Percentiles rank a stretch among this genome's conserved stretches.
Conservation (phyloP, 1,140 invertebrate genomes). For the Papilio aristodemus region DNA sequence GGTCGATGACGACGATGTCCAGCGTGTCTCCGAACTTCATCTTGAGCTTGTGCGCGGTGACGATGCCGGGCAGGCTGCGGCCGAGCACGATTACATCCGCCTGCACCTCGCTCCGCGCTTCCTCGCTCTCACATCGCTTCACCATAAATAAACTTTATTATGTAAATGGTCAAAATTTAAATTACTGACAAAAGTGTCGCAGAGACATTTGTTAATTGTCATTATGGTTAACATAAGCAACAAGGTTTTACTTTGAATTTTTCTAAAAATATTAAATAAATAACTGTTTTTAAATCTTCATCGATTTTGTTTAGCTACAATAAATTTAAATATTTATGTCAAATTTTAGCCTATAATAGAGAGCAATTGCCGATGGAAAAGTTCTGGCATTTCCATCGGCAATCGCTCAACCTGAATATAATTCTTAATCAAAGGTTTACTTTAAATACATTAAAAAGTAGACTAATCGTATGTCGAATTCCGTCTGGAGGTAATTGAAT, state of each 20-base stretch:
- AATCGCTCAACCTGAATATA: too few species aligned
- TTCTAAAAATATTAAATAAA: neutral
- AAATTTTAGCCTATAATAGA: too few species aligned
- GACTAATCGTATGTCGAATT: neutral
- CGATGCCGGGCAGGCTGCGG: conserved; percentile 70
- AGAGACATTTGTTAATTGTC: conserved; percentile 8
- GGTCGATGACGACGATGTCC: conserved; percentile 67
- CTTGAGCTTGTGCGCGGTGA: conserved; percentile 68
- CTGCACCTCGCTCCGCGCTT: conserved; percentile 41
- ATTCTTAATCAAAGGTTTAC: too few species aligned
- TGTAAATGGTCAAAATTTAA: neutral
- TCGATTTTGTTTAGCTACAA: too few species aligned
- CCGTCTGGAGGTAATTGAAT: neutral
- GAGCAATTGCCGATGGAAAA: too few species aligned
- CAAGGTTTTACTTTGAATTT: neutral
- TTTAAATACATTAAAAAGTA: neutral
- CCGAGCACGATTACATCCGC: conserved; percentile 72
- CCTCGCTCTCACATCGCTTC: conserved; percentile 15
- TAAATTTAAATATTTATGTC: too few species aligned
- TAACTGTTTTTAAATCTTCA: too few species aligned
- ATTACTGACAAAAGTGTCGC: neutral
- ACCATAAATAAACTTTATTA: conserved; percentile 24
- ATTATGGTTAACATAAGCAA: neutral
- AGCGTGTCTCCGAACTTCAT: conserved; percentile 68
- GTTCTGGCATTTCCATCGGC: too few species aligned